Evolutionary conservation across 2,888 invertebrate species (phyloP).

Genomic region (Andrena fulva): DNA sequence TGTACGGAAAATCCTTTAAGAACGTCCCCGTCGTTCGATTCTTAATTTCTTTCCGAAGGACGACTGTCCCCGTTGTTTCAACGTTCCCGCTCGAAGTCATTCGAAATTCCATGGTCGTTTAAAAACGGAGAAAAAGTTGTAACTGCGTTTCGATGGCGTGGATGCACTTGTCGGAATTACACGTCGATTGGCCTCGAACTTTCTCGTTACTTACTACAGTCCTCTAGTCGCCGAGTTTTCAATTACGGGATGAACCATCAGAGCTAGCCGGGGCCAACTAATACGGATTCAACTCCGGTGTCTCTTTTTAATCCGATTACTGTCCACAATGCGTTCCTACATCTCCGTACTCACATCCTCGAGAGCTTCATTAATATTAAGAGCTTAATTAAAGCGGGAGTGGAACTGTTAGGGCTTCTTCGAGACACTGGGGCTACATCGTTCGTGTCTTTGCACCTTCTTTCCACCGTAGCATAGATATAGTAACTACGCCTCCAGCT

Average conservation of each 20-base stretch:
- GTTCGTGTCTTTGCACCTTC: conserved; percentile 32
- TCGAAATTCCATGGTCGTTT: background rate
- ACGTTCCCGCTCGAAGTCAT: background rate
- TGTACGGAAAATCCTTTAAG: conserved; percentile 9
- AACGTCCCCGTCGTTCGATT: conserved; percentile 1
- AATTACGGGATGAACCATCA: conserved; percentile 48
- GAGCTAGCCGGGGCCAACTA: conserved; percentile 42
- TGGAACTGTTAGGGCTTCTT: conserved; percentile 54
- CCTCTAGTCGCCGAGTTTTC: conserved; percentile 39
- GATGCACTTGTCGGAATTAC: conserved; percentile 9
- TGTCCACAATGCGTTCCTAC: conserved; percentile 58
- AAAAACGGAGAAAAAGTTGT: background rate
- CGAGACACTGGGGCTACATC: conserved; percentile 21
- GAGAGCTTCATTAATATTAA: conserved; percentile 69
- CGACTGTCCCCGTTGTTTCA: background rate
- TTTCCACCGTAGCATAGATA: background rate
- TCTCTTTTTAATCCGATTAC: conserved; percentile 66
- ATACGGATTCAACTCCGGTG: conserved; percentile 49
- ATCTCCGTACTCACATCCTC: conserved; percentile 39
- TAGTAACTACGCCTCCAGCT: conserved; percentile 21
- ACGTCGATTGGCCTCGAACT: conserved; percentile 32
- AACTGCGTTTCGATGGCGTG: conserved; percentile 1
- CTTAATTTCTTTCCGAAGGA: conserved; percentile 6
- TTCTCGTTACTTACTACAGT: conserved; percentile 43
- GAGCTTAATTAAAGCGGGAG: conserved; percentile 67